Percentiles rank a stretch among this genome's conserved stretches.
Conservation (phyloP, 2,113 vertebrate species). For the Lagopus muta region DNA sequence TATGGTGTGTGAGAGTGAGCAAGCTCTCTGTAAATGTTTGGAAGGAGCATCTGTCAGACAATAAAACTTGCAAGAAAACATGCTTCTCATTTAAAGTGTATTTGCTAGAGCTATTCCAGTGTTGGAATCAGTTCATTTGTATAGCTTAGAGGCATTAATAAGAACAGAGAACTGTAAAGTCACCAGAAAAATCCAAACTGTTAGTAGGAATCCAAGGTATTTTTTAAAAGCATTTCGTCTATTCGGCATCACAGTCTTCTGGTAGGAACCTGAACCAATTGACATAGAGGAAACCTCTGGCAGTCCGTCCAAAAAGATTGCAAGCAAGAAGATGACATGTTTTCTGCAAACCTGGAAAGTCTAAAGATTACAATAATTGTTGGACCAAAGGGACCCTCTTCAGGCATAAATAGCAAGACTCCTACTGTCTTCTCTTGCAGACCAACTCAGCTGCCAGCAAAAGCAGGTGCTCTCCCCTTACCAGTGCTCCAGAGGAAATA, state of each 20-base stretch:
- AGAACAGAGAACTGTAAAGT: slow-evolving; percentile 49
- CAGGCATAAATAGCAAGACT: slow-evolving; percentile 85
- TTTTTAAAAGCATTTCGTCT: slow-evolving; percentile 44
- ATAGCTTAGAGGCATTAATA: slow-evolving; percentile 64
- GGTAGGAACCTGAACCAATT: slow-evolving; percentile 37
- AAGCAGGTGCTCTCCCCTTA: slow-evolving; percentile 74
- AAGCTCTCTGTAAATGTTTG: slow-evolving; percentile 69
- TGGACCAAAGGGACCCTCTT: slow-evolving; percentile 76
- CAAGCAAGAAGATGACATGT: slow-evolving; percentile 57
- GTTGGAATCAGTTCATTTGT: slow-evolving; percentile 47
- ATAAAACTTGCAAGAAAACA: slow-evolving; percentile 68
- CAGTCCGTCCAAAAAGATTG: slow-evolving; percentile 9
- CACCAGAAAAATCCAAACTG: slow-evolving; percentile 42
- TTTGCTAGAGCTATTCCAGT: slow-evolving; percentile 43
- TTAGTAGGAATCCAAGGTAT: slow-evolving; percentile 8
- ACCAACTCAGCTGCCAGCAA: slow-evolving; percentile 83
- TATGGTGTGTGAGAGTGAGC: slow-evolving; percentile 63
- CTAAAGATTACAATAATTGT: slow-evolving; percentile 75
- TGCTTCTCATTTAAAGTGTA: slow-evolving; percentile 66
- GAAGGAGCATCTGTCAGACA: slow-evolving; percentile 70
- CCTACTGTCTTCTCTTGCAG: slow-evolving; percentile 80
- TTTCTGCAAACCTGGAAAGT: slow-evolving; percentile 68
- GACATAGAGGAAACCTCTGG: slow-evolving; percentile 8
- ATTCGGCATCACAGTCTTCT: slow-evolving; percentile 37
- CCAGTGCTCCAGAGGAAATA: slow-evolving; percentile 57